Evolutionary conservation across 2,888 invertebrate species (phyloP).

Genomic region (Diaphora mendica): DNA sequence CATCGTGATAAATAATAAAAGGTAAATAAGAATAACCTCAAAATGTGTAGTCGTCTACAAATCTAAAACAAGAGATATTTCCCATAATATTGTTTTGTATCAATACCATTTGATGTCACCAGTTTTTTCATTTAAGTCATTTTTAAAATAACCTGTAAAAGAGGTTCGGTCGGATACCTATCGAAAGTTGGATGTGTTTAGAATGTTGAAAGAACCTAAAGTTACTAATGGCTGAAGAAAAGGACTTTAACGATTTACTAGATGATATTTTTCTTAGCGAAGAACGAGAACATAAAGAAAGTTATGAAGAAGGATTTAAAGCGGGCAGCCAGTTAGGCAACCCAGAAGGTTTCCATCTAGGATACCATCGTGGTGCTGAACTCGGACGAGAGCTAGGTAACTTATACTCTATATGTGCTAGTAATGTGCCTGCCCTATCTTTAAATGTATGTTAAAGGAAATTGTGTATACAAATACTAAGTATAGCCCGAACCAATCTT

Average conservation of each 20-base stretch:
- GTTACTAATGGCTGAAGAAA: conserved; percentile 76
- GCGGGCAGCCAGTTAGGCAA: conserved; percentile 88
- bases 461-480: too few species aligned
- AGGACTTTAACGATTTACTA: conserved; percentile 91
- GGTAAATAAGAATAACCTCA: too few species aligned
- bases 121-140: too few species aligned
- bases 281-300: conserved; percentile 87
- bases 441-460: too few species aligned
- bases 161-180: not conserved
- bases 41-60: not conserved
- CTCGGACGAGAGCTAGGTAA: conserved; percentile 90
- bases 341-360: conserved; percentile 90
- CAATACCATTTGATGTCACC: not conserved
- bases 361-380: conserved; percentile 92
- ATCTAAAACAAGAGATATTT: not conserved
- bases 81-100: not conserved
- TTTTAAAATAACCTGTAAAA: not conserved
- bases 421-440: not conserved
- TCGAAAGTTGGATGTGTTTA: not conserved
- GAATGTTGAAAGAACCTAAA: not conserved
- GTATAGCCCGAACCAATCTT: too few species aligned
- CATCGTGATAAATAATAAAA: not conserved
- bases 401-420: not conserved
- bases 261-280: conserved; percentile 90
- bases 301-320: conserved; percentile 89